Conservation (phyloP, 1,140 invertebrate species). For the Temnothorax longispinosus region DNA sequence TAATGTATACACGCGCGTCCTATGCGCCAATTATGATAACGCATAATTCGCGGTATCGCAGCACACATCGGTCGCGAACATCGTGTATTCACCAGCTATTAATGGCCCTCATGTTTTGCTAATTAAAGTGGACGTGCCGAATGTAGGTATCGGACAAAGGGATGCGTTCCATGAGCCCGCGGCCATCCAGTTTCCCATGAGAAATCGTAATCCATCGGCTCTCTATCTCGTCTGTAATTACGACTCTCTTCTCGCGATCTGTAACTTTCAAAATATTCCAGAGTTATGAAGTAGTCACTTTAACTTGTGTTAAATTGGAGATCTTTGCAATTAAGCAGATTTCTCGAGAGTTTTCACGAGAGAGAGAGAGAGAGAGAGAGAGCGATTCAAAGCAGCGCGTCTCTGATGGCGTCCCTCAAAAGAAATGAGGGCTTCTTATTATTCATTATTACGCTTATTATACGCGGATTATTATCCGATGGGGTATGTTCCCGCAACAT, state of each 20-base stretch:
- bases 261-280: background rate
- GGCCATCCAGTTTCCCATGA: no score
- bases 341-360: background rate
- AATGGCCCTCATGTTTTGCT: conserved; percentile 13
- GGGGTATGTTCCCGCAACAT: background rate
- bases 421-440: background rate
- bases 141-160: no score
- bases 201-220: background rate
- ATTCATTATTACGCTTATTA: background rate
- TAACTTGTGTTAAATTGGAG: background rate
- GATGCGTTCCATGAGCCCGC: background rate
- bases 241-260: background rate
- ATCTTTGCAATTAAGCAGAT: conserved; percentile 24
- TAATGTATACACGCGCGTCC: conserved; percentile 39
- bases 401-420: no score
- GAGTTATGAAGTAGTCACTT: background rate
- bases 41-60: conserved; percentile 44
- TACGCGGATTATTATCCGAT: conserved; percentile 14
- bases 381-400: no score
- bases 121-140: conserved; percentile 49
- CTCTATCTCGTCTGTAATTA: background rate
- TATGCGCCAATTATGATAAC: conserved; percentile 55
- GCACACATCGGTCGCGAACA: conserved; percentile 1
- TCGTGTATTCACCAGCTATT: conserved; percentile 27
- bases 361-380: no score